phyloP scores from a whole-genome alignment of 2,888 invertebrate species.

The Ctena decussata region DNA sequence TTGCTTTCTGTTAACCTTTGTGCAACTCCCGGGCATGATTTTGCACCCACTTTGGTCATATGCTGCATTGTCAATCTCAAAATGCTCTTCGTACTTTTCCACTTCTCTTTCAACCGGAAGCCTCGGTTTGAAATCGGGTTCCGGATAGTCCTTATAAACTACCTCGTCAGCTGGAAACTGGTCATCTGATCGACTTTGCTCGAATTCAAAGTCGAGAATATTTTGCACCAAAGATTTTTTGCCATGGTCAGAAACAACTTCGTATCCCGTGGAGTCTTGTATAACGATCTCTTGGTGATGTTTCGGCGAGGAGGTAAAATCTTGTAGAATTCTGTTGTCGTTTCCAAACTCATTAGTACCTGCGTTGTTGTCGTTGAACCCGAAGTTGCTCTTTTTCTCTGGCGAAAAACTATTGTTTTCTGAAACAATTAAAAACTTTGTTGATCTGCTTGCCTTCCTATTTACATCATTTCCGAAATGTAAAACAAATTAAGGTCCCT shows the following conservation, averaged over 20 bases:
- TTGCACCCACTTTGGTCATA: conserved; percentile 1
- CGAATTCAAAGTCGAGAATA: neutral
- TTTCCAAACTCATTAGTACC: neutral
- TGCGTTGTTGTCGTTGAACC: neutral
- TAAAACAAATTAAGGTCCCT: too few species aligned
- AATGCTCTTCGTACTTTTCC: neutral
- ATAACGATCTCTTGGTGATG: neutral
- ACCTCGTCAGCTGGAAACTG: neutral
- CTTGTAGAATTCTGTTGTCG: neutral
- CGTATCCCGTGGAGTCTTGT: neutral
- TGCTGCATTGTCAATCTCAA: neutral
- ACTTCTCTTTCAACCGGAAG: neutral
- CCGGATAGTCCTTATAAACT: neutral
- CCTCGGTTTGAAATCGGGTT: neutral
- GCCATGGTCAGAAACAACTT: neutral
- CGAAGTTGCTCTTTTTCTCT: neutral
- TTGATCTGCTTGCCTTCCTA: neutral
- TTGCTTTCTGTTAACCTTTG: neutral
- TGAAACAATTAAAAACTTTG: neutral
- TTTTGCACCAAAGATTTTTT: neutral
- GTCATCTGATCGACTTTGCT: neutral
- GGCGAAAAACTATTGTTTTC: neutral
- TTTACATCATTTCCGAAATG: neutral
- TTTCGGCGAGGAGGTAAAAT: neutral
- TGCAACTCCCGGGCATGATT: neutral